Percentiles rank a stretch among this genome's conserved stretches.
phyloP scores from a whole-genome alignment of 2,888 invertebrate genomes.

The Heliconius cydno region DNA sequence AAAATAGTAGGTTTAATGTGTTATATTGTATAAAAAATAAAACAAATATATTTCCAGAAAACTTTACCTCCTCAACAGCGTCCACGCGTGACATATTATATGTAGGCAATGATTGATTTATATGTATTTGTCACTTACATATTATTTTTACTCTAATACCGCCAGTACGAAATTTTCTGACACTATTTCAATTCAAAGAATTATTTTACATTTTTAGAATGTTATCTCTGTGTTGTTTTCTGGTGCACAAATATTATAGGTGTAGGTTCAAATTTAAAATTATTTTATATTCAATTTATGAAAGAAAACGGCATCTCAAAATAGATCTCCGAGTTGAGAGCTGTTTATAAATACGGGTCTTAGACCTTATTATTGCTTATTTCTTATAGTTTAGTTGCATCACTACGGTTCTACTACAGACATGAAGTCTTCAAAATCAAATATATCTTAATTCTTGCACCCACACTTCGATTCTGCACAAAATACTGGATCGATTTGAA shows the following conservation, averaged over 20 bases:
- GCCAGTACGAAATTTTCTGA: not conserved
- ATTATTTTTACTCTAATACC: not conserved
- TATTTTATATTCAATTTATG: no score
- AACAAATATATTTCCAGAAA: not conserved
- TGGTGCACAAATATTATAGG: not conserved
- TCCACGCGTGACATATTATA: constrained; percentile 27
- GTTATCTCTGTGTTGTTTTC: not conserved
- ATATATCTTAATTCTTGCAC: no score
- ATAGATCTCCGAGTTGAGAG: no score
- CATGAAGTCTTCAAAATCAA: no score
- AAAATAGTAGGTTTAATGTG: not conserved
- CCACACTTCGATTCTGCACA: no score
- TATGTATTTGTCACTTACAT: not conserved
- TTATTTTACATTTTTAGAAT: not conserved
- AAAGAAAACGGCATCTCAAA: no score
- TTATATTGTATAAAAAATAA: not conserved
- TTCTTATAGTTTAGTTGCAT: no score
- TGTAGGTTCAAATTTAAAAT: not conserved
- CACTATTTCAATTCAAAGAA: not conserved
- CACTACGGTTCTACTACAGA: no score
- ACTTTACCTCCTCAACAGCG: constrained; percentile 28
- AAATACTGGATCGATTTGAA: no score
- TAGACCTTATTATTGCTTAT: no score
- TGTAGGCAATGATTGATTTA: not conserved
- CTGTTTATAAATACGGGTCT: no score